These are phyloP conservation scores for Pammene fasciana DNA, from an alignment of 2,888 invertebrate genomes.

Conservation along the genomic window DNA sequence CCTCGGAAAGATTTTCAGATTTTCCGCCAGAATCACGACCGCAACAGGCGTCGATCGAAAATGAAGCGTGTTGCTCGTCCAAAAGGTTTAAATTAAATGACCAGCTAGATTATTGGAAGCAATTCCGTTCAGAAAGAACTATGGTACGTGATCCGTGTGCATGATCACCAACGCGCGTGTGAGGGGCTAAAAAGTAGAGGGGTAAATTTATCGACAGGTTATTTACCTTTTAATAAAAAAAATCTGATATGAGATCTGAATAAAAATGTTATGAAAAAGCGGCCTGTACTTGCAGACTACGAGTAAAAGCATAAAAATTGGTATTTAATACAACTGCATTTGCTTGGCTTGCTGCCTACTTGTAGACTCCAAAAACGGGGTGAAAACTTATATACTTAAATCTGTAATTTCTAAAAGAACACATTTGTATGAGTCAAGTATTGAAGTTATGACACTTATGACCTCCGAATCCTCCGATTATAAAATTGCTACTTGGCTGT, in stretches of 20 bases:
- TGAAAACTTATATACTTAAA: not conserved
- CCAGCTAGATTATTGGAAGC: slow-evolving; percentile 71
- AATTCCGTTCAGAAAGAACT: slow-evolving; percentile 81
- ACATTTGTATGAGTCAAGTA: too few relatives aligned
- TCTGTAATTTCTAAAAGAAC: too few relatives aligned
- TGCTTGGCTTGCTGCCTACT: slow-evolving; percentile 33
- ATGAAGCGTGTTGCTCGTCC: slow-evolving; percentile 67
- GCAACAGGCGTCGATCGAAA: slow-evolving; percentile 60
- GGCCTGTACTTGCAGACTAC: not conserved
- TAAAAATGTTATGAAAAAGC: slow-evolving; percentile 20
- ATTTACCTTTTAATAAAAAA: slow-evolving; percentile 62
- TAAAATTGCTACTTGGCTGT: too few relatives aligned
- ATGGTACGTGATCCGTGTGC: slow-evolving; percentile 73
- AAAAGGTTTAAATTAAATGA: slow-evolving; percentile 76
- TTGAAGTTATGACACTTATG: too few relatives aligned
- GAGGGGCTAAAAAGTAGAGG: slow-evolving; percentile 58
- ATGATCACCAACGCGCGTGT: slow-evolving; percentile 52
- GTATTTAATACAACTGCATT: slow-evolving; percentile 27
- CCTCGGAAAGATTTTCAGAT: slow-evolving; percentile 68
- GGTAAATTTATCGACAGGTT: slow-evolving; percentile 62
- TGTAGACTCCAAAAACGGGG: slow-evolving; percentile 1
- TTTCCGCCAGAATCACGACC: slow-evolving; percentile 71
- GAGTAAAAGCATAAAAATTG: slow-evolving; percentile 22
- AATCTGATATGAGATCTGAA: slow-evolving; percentile 32
- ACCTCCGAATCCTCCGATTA: too few relatives aligned